These are phyloP conservation scores for Calephelis virginiensis DNA, from an alignment of 1,140 invertebrate genomes.

Conservation along the genomic window DNA sequence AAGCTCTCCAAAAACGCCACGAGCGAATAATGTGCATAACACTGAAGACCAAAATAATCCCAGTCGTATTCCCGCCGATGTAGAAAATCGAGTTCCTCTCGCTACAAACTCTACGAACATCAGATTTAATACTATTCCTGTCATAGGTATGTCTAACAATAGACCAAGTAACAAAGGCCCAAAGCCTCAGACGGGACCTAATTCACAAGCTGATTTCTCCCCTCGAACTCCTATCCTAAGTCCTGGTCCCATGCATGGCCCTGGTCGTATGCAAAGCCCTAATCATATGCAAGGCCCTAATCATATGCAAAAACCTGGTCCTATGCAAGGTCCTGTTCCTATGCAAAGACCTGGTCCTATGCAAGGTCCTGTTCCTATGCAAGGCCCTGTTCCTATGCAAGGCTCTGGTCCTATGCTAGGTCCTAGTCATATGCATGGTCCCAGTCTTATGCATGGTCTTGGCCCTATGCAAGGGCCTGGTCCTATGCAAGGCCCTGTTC, in stretches of 20 bases:
- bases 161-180: too few relatives aligned
- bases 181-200: neutral
- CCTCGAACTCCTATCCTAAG: neutral
- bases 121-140: conserved; percentile 1
- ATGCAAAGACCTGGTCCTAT: conserved; percentile 5
- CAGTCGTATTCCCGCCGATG: neutral
- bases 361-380: neutral
- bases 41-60: neutral
- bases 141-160: neutral
- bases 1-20: neutral
- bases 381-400: too few relatives aligned
- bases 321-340: neutral
- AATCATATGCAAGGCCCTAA: neutral
- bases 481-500: neutral
- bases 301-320: neutral
- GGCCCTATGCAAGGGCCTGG: neutral
- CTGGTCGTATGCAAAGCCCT: neutral
- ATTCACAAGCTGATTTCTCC: neutral
- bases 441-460: neutral
- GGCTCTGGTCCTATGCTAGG: too few relatives aligned
- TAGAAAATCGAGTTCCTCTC: neutral
- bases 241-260: neutral
- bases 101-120: neutral
- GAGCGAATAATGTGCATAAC: neutral
- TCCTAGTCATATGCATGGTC: too few relatives aligned